Evolutionary conservation across 2,888 invertebrate genomes (phyloP).

Genomic region (Trichopria drosophilae): DNA sequence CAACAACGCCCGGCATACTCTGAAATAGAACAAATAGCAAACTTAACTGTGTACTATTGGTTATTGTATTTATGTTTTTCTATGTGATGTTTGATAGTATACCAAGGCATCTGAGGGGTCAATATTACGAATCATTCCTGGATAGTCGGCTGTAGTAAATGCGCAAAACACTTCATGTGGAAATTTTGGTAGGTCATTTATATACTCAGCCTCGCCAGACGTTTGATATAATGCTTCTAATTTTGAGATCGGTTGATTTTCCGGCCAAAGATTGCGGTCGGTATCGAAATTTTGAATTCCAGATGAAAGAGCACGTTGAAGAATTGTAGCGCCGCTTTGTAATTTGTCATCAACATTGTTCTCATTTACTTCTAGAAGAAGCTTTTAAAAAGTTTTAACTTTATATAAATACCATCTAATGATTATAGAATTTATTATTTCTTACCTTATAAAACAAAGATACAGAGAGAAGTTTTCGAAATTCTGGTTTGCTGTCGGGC

Average conservation of each 20-base stretch:
- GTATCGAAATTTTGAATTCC: constrained; percentile 74
- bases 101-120: constrained; percentile 71
- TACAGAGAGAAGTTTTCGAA: constrained; percentile 71
- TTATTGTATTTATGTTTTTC: no score
- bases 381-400: no score
- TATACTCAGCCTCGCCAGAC: constrained; percentile 76
- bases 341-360: constrained; percentile 60
- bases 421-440: not conserved
- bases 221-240: constrained; percentile 71
- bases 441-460: constrained; percentile 78
- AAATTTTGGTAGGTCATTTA: constrained; percentile 71
- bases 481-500: constrained; percentile 71
- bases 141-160: constrained; percentile 61
- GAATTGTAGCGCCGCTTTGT: constrained; percentile 63
- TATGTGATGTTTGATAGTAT: no score
- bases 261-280: constrained; percentile 70
- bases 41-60: no score
- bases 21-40: no score
- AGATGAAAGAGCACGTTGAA: constrained; percentile 68
- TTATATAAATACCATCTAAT: no score
- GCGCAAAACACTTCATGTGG: constrained; percentile 72
- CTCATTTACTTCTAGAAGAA: constrained; percentile 64
- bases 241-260: constrained; percentile 77
- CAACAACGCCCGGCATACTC: constrained; percentile 67
- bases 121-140: constrained; percentile 66